Percentiles rank a stretch among this genome's conserved stretches.
phyloP scores from a whole-genome alignment of 2,888 invertebrate genomes.

The Embidobia sp. region DNA sequence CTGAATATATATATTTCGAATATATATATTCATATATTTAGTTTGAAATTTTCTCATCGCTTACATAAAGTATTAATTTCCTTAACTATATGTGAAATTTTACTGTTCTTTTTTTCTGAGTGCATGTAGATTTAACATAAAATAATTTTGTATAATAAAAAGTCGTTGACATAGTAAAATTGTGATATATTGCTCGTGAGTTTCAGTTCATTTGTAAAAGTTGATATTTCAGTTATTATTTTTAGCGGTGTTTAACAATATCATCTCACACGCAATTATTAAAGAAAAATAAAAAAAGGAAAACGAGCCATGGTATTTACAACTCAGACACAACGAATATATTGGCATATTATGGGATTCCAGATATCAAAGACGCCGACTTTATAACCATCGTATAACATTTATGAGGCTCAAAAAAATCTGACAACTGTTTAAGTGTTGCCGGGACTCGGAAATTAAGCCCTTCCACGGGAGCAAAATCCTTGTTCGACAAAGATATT shows the following conservation, averaged over 20 bases:
- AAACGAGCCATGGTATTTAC: constrained; percentile 74
- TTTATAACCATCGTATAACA: constrained; percentile 76
- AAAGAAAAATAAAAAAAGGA: constrained; percentile 42
- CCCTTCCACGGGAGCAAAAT: constrained; percentile 48
- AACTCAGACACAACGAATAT: constrained; percentile 70
- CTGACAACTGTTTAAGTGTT: constrained; percentile 78
- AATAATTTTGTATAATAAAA: too few relatives aligned
- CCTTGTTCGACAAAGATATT: constrained; percentile 23
- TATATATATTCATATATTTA: too few relatives aligned
- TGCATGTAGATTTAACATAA: too few relatives aligned
- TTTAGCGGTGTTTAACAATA: constrained; percentile 5
- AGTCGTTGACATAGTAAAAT: too few relatives aligned
- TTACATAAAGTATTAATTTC: too few relatives aligned
- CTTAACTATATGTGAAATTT: too few relatives aligned
- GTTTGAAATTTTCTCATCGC: too few relatives aligned
- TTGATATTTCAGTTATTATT: too few relatives aligned
- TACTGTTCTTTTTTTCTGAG: too few relatives aligned
- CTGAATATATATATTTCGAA: too few relatives aligned
- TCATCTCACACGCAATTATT: constrained; percentile 13
- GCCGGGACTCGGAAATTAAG: constrained; percentile 36
- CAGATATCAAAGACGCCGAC: constrained; percentile 76
- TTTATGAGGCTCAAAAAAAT: constrained; percentile 75
- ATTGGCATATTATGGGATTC: constrained; percentile 59
- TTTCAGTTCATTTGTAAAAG: too few relatives aligned
- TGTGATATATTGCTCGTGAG: too few relatives aligned